Percentiles rank a stretch among this genome's conserved stretches.
These are phyloP conservation scores for Bungarus multicinctus DNA, from an alignment of 2,113 vertebrate species.

Conservation along the genomic window DNA sequence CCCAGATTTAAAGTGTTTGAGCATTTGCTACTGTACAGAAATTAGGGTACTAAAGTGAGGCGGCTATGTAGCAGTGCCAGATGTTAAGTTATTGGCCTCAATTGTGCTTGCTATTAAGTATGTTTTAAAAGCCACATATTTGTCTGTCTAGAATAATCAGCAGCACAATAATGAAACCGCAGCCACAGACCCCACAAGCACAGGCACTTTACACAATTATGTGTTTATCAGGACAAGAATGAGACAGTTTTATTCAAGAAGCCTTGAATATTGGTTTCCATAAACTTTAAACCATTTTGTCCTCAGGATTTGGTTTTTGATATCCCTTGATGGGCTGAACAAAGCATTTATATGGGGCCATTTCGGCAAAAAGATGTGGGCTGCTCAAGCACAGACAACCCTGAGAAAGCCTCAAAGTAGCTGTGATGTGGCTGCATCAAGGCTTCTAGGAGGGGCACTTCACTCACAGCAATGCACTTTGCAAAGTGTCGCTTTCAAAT, in stretches of 20 bases:
- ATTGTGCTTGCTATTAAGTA: conserved; percentile 1
- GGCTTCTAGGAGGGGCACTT: not conserved
- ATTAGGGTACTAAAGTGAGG: conserved; percentile 23
- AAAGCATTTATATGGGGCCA: not conserved
- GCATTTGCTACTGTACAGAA: conserved; percentile 1
- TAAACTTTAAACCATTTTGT: not conserved
- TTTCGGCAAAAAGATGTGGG: not conserved
- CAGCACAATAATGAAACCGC: not conserved
- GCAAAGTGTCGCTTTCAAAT: not conserved
- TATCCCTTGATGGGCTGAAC: not conserved
- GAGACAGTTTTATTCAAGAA: not conserved
- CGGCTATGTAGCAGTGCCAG: conserved; percentile 4
- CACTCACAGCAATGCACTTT: not conserved
- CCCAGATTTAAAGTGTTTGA: conserved; percentile 13
- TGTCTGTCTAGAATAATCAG: not conserved
- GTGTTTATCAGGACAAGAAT: not conserved
- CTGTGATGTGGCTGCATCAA: not conserved
- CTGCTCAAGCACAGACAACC: not conserved
- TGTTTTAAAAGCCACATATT: not conserved
- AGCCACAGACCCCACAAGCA: not conserved
- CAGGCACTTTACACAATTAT: not conserved
- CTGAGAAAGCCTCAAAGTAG: not conserved
- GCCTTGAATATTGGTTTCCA: not conserved
- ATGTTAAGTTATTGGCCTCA: conserved; percentile 25
- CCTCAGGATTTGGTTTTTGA: not conserved